Evolutionary conservation across 2,888 invertebrate species (phyloP).

Genomic region (Sturmia bella): DNA sequence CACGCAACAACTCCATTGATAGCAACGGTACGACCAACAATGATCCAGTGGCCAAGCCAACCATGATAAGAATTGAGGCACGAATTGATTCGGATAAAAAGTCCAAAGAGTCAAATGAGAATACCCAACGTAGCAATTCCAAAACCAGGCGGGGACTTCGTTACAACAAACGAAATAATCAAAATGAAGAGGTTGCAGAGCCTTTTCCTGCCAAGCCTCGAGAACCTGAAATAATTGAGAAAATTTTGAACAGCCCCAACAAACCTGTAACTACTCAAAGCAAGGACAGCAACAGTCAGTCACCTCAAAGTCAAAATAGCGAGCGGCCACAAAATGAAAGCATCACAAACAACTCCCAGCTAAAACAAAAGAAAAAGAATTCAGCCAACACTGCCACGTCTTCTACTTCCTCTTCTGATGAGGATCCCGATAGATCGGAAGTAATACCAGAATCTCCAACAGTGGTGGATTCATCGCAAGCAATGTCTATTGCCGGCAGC

Average conservation of each 20-base stretch:
- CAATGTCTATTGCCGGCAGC: conserved; percentile 30
- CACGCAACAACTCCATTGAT: conserved; percentile 67
- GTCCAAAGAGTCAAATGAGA: conserved; percentile 33
- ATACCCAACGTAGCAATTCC: conserved; percentile 18
- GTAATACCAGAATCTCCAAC: conserved; percentile 77
- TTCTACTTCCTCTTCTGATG: conserved; percentile 8
- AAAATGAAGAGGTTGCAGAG: not conserved
- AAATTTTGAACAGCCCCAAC: conserved; percentile 50
- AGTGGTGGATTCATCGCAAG: conserved; percentile 31
- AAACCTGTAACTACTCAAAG: conserved; percentile 36
- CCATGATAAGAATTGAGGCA: conserved; percentile 74
- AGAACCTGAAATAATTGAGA: conserved; percentile 59
- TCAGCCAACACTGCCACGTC: not conserved
- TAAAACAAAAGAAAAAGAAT: not conserved
- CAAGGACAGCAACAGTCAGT: not conserved
- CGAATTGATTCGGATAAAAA: conserved; percentile 74
- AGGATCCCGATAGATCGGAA: conserved; percentile 76
- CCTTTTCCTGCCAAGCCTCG: not conserved
- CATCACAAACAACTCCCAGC: not conserved
- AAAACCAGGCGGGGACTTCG: conserved; percentile 63
- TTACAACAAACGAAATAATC: conserved; percentile 33
- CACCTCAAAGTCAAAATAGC: not conserved
- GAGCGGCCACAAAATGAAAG: not conserved
- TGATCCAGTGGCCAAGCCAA: conserved; percentile 70
- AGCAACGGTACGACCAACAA: conserved; percentile 37